A percentile compares a stretch with the other conserved stretches of the same genome.
These are phyloP conservation scores for Conomelus anceps DNA, from an alignment of 2,888 invertebrate genomes.

Conservation along the genomic window DNA sequence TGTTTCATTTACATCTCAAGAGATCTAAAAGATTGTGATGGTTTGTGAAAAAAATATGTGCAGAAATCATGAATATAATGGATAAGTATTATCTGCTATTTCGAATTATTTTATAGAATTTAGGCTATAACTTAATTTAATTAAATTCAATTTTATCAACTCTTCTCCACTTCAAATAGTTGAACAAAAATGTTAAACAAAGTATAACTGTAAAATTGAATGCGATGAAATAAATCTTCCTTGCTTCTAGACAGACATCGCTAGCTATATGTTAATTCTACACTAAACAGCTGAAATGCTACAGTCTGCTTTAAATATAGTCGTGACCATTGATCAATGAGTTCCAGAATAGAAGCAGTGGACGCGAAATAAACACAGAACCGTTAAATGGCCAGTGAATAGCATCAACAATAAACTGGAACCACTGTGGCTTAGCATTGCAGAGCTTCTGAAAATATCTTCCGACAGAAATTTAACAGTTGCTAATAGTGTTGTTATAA, in stretches of 20 bases:
- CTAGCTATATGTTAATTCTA: neutral
- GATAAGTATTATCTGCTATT: too few relatives aligned
- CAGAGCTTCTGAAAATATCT: neutral
- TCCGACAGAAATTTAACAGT: neutral
- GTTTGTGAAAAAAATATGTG: too few relatives aligned
- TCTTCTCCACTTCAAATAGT: too few relatives aligned
- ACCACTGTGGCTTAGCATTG: neutral
- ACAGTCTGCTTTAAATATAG: neutral
- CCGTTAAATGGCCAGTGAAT: neutral
- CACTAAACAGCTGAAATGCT: neutral
- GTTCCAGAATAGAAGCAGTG: neutral
- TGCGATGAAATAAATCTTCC: neutral
- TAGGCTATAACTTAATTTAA: too few relatives aligned
- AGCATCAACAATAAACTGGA: neutral
- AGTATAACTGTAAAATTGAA: neutral
- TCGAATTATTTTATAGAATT: too few relatives aligned
- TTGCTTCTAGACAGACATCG: neutral
- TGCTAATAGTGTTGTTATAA: neutral
- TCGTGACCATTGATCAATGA: neutral
- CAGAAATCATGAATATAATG: too few relatives aligned
- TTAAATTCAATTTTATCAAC: too few relatives aligned
- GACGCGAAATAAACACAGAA: neutral
- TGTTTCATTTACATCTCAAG: too few relatives aligned
- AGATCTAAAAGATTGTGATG: too few relatives aligned
- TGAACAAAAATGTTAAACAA: neutral